phyloP scores from a whole-genome alignment of 2,113 vertebrate species.

The Phalacrocorax carbo region DNA sequence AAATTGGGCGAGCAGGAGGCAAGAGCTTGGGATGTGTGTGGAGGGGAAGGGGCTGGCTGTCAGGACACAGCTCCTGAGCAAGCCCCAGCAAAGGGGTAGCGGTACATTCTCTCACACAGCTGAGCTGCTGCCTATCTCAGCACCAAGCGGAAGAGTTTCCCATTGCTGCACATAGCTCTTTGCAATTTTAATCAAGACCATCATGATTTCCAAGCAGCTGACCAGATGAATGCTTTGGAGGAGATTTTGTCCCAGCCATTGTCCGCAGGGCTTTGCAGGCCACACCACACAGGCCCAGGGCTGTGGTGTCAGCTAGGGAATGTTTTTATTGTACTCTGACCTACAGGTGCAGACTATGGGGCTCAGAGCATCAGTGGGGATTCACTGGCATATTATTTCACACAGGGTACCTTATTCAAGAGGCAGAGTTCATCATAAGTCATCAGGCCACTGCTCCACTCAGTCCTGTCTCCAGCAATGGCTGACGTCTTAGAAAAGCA shows the following conservation, averaged over 20 bases:
- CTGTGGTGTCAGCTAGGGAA: not conserved
- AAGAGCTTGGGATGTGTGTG: not conserved
- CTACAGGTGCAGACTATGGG: not conserved
- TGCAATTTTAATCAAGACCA: rapidly evolving
- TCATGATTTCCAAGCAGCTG: not conserved
- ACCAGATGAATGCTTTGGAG: not conserved
- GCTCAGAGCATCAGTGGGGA: not conserved
- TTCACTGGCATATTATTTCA: not conserved
- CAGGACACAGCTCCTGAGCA: not conserved
- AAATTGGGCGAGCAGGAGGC: not conserved
- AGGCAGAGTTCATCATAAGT: not conserved
- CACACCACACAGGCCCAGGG: not conserved
- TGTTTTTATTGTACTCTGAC: not conserved
- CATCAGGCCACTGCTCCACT: not conserved
- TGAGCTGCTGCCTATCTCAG: not conserved
- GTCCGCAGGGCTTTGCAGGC: not conserved
- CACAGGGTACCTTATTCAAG: not conserved
- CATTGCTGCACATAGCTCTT: not conserved
- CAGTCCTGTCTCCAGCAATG: not conserved
- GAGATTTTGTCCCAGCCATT: not conserved
- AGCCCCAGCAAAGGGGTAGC: not conserved
- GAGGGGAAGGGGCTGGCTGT: not conserved
- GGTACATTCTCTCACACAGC: too few species aligned
- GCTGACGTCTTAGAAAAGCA: not conserved
- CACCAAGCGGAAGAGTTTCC: not conserved